A percentile compares a stretch with the other conserved stretches of the same genome.
phyloP scores from a whole-genome alignment of 2,113 vertebrate genomes.

The Dermatemys mawii region DNA sequence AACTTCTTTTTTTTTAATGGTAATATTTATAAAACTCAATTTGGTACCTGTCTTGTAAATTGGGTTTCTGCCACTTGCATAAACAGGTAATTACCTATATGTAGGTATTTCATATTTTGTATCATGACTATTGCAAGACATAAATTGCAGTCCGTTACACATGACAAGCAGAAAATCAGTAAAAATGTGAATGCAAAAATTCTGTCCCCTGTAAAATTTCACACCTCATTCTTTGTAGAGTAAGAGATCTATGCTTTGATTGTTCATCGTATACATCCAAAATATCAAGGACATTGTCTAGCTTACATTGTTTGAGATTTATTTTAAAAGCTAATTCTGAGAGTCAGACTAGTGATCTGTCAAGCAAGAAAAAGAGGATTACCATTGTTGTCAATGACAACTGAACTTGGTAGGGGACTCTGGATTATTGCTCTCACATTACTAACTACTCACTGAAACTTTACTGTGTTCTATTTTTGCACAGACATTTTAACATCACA shows the following conservation, averaged over 20 bases:
- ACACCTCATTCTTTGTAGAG: neutral
- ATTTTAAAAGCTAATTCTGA: neutral
- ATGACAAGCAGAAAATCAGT: neutral
- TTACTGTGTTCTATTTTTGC: neutral
- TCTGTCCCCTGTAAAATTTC: neutral
- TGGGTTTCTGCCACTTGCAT: neutral
- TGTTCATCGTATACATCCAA: neutral
- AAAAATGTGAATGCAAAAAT: neutral
- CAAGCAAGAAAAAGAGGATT: neutral
- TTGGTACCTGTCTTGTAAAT: neutral
- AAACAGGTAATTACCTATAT: neutral
- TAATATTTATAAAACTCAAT: neutral
- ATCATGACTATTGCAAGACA: neutral
- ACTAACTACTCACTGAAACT: neutral
- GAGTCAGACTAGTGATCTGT: neutral
- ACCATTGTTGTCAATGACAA: neutral
- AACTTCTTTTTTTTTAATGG: neutral
- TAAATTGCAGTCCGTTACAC: neutral
- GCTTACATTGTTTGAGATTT: neutral
- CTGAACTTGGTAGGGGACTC: neutral
- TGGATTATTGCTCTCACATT: neutral
- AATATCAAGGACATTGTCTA: neutral
- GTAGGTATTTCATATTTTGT: constrained; percentile 2
- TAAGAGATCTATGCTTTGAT: neutral
- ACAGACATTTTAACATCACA: neutral